Conservation (phyloP, 1,140 invertebrate genomes). For the Ostrea edulis region DNA sequence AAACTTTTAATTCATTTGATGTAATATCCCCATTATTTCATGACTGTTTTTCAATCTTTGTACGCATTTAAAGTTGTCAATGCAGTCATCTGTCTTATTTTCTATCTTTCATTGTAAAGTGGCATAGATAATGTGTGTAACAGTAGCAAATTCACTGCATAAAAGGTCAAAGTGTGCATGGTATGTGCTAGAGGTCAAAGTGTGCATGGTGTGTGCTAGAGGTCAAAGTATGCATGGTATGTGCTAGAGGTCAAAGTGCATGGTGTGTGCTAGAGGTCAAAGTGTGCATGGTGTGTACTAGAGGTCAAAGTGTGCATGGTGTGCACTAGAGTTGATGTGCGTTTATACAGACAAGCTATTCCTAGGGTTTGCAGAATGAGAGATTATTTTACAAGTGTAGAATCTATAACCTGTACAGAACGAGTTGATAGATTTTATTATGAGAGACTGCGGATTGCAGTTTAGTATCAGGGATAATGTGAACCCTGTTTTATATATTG, state of each 20-base stretch:
- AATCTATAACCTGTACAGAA: neutral
- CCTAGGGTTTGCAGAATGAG: neutral
- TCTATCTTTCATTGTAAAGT: neutral
- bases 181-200: neutral
- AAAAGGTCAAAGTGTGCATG: neutral
- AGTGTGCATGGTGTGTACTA: neutral
- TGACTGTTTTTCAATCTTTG: neutral
- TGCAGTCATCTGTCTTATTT: neutral
- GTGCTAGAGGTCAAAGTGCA: too few relatives aligned
- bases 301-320: neutral
- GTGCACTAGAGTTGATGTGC: neutral
- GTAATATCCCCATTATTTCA: neutral
- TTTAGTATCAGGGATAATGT: neutral
- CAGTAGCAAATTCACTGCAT: neutral
- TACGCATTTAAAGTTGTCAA: neutral
- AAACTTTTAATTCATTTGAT: neutral
- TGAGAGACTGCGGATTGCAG: neutral
- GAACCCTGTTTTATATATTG: conserved; percentile 36
- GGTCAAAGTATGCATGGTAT: neutral
- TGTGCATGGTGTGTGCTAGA: neutral
- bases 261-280: too few relatives aligned
- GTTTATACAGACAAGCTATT: neutral
- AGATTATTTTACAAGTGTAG: conserved; percentile 4
- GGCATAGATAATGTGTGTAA: neutral
- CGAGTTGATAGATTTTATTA: conserved; percentile 26